Base-by-base conservation (phyloP, 2,888 invertebrate species). In the Ernsta delagoae region DNA sequence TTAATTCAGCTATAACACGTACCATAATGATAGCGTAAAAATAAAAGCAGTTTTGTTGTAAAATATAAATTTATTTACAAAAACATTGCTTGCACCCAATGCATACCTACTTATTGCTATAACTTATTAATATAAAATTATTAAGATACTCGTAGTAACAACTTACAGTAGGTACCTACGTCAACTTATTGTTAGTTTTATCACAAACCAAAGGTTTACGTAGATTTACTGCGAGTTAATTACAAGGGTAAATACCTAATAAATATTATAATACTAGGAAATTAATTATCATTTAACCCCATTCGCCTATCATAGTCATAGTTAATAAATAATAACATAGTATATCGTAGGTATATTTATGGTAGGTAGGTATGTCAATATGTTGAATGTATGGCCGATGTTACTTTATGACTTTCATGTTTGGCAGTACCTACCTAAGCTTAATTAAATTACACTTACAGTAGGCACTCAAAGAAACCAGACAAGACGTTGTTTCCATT, bases 201-300 rank as follows among this genome's bases (percentile, higher is more conserved):
- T 66, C 65, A 66, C 65, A 66, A 65, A 50, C 59, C 4, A 39
- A 53, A 59, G n/a, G 1, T 41, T 7, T 1, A 5, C 6, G 24
- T 59, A 66, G 53, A 59, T 12, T 53, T 59, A 66, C 65, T 65
- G 59, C 59, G 59, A 59, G 65, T 59, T 50, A 50, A 50, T 65
- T 36, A 24, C 48, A 39, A 12, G n/a, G 34, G 45, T 61, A 34
- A 61, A 36, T 31, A 31, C n/a, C 34, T 34, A 61, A 61, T 34
- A 48, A 61, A 11, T 34, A 50, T 48, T n/a, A 1, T 16, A 50
- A 50, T 50, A n/a, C n/a, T 36, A 36, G 5, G 1, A 12, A 8
- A 53, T 24, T 24, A 53, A 24, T 5, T 12, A n/a, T 56, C 24
- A 36, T 56, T 36, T 11, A 43, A 43, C 34, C 41, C 9, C 9